Evolutionary conservation across 2,888 invertebrate genomes (phyloP).

Genomic region (Therioaphis trifolii): DNA sequence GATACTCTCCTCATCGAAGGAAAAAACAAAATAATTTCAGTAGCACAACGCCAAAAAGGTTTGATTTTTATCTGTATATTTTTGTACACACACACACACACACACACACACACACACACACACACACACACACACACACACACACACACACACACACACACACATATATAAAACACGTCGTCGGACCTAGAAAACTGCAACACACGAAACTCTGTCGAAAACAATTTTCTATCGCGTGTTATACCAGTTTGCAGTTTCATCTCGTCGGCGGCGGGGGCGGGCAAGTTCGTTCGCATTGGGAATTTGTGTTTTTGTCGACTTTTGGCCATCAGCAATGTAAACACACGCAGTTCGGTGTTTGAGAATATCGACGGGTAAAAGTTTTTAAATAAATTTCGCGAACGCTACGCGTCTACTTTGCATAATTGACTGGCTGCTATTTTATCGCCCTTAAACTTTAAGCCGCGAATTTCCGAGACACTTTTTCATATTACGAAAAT

Average conservation of each 20-base stretch:
- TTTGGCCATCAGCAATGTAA: constrained; percentile 26
- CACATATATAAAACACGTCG: no score
- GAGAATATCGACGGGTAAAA: constrained; percentile 33
- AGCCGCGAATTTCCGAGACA: background rate
- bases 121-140: no score
- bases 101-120: no score
- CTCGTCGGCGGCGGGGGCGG: background rate
- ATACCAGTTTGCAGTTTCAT: background rate
- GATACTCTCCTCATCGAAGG: no score
- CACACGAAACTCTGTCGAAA: no score
- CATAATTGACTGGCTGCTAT: constrained; percentile 54
- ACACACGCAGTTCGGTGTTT: constrained; percentile 29
- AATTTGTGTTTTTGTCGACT: constrained; percentile 16
- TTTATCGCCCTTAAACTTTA: constrained; percentile 43
- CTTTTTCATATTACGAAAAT: constrained; percentile 20
- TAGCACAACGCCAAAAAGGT: no score
- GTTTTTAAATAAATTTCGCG: constrained; percentile 52
- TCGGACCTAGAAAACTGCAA: no score
- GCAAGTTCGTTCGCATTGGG: background rate
- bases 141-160: no score
- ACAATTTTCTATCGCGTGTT: background rate
- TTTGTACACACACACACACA: no score
- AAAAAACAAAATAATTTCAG: no score
- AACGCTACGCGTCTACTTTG: constrained; percentile 22
- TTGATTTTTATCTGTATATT: no score